Conservation (phyloP, 2,113 vertebrate species). For the Pelecanoides urinatrix region DNA sequence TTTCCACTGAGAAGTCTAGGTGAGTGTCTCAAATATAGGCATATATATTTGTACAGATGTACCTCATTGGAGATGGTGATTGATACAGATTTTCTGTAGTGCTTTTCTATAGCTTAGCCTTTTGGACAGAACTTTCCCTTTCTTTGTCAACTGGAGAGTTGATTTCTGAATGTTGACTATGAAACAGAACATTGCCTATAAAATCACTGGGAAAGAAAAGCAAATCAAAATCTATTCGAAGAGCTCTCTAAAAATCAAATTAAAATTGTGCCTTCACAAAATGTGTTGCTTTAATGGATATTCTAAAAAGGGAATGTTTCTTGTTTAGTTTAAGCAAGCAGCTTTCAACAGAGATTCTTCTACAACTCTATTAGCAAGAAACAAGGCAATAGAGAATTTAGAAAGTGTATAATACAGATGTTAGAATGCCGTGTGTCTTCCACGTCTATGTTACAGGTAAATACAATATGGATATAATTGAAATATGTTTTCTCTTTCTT, state of each 20-base stretch:
- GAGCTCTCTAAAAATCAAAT: background rate
- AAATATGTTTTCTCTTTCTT: background rate
- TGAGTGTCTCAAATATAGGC: background rate
- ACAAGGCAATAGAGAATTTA: background rate
- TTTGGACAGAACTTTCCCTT: background rate
- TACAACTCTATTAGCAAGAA: background rate
- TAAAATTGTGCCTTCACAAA: background rate
- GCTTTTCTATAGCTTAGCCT: background rate
- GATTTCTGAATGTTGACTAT: background rate
- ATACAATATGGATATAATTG: background rate
- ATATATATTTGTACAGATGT: background rate
- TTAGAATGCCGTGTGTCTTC: background rate
- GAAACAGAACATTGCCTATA: background rate
- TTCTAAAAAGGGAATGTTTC: background rate
- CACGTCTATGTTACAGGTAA: background rate
- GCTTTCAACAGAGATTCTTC: background rate
- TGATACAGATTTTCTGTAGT: background rate
- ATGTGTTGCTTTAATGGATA: background rate
- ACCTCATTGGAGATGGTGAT: background rate
- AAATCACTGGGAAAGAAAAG: background rate
- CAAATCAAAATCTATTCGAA: background rate
- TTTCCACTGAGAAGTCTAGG: background rate
- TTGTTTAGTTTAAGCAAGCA: background rate
- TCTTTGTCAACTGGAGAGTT: background rate
- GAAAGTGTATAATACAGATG: background rate